These are phyloP conservation scores for Clitarchus hookeri DNA, from an alignment of 2,888 invertebrate species.

Conservation along the genomic window DNA sequence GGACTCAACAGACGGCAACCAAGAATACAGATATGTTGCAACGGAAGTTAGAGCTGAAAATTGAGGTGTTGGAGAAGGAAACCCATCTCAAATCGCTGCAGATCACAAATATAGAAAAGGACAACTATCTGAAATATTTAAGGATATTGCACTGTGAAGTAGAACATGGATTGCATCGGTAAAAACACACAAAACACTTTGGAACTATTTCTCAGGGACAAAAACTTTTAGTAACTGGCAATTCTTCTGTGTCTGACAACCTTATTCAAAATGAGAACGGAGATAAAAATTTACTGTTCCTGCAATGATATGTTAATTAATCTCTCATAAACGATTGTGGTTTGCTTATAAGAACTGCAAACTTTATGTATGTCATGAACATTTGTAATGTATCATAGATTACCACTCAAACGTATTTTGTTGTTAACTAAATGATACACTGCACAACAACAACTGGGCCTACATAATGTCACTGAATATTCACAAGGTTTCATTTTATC, in stretches of 20 bases:
- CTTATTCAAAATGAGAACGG: not conserved
- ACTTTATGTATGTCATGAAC: not conserved
- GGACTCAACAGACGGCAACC: not conserved
- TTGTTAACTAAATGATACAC: not conserved
- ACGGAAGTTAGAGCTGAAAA: not conserved
- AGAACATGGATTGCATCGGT: not conserved
- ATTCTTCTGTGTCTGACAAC: not conserved
- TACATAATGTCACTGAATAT: not conserved
- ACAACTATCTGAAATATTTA: not conserved
- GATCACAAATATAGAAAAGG: not conserved
- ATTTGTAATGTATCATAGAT: not conserved
- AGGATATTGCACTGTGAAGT: not conserved
- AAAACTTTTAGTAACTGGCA: not conserved
- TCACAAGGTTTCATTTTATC: not conserved
- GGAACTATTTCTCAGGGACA: not conserved
- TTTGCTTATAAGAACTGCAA: not conserved
- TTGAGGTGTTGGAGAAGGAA: conserved; percentile 7
- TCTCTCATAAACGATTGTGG: not conserved
- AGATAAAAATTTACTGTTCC: not conserved
- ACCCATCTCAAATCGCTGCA: not conserved
- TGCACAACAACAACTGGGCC: not conserved
- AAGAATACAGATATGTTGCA: not conserved
- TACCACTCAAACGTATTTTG: not conserved
- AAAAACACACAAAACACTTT: not conserved
- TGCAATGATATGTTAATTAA: not conserved